Evolutionary conservation across 2,113 vertebrate genomes (phyloP), one percentile per base, ranked within the genome.

Genomic region (Callopanchax toddi): DNA sequence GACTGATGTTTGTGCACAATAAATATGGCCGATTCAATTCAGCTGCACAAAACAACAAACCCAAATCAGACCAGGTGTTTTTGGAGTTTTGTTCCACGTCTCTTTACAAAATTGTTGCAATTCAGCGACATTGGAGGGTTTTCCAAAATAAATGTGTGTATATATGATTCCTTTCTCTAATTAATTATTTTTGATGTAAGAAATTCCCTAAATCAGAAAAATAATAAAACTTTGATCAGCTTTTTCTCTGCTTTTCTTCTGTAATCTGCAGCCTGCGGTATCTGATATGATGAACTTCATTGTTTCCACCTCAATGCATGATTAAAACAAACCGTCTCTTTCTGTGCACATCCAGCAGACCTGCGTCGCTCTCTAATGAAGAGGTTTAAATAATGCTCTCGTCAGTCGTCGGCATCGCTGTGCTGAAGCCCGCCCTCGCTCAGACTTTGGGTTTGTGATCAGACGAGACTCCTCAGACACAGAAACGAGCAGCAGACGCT

Each of bases 341-440:
- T 17, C 25, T 40, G 32, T n/a, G 61, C 69, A 36, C 67, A 55
- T 52, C 0, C 48, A 11, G 21, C 62, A 66, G 36, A 63, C 56
- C 34, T 26, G n/a, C 37, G 20, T 39, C 60, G 23, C 43, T 34
- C 52, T 59, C 22, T 16, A 57, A 49, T 17, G 62, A 53, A 61
- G 71, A 58, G 1, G 48, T 51, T 58, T 79, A 79, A 83, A 77
- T 81, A 81, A 84, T 75, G 61, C 13, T 77, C 80, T 45, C 4
- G 34, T 63, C 58, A 46, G 73, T 45, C 4, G 34, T 63, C 58
- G 43, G 73, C 12, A 26, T 36, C 1, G 1, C 3, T 34, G 62
- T 44, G 64, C 57, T 2, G 20, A 56, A 18, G 49, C 51, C 7
- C 29, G 10, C 10, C 29, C 29, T 7, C 29, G 10, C 29, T 43